These are phyloP conservation scores for Percina caprodes DNA, from an alignment of 2,113 vertebrate genomes.

Conservation along the genomic window DNA sequence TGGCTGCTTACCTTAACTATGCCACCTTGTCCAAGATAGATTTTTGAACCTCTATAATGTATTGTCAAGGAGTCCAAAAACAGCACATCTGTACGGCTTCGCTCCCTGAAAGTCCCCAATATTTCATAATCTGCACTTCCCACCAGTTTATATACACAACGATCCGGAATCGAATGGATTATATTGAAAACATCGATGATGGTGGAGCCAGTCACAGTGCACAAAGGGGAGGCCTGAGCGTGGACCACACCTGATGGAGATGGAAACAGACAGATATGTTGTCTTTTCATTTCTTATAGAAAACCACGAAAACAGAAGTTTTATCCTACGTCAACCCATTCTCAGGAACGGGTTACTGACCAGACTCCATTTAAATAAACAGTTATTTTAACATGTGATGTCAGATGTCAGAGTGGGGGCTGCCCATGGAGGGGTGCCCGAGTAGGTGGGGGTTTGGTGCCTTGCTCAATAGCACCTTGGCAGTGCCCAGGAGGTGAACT, in stretches of 20 bases:
- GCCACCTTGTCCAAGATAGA: neutral
- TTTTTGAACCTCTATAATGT: accelerated
- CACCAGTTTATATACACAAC: neutral
- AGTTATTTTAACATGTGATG: too few species aligned
- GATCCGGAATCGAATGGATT: neutral
- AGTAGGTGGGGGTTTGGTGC: too few species aligned
- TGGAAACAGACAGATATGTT: neutral
- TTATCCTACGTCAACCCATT: too few species aligned
- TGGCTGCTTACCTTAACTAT: neutral
- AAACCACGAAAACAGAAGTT: neutral
- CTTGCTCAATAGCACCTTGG: too few species aligned
- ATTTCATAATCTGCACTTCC: accelerated
- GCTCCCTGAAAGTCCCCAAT: neutral
- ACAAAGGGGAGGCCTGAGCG: neutral
- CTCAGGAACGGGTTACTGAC: too few species aligned
- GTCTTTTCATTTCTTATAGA: neutral
- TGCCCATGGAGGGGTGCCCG: too few species aligned
- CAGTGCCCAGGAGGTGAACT: too few species aligned
- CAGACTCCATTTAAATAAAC: too few species aligned
- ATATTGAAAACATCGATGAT: neutral
- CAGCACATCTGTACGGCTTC: neutral
- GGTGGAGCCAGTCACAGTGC: neutral
- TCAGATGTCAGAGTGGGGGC: too few species aligned
- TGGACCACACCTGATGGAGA: neutral
- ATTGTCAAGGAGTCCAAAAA: neutral